Conservation (phyloP, 2,888 invertebrate species). For the Diachrysia chrysitis region DNA sequence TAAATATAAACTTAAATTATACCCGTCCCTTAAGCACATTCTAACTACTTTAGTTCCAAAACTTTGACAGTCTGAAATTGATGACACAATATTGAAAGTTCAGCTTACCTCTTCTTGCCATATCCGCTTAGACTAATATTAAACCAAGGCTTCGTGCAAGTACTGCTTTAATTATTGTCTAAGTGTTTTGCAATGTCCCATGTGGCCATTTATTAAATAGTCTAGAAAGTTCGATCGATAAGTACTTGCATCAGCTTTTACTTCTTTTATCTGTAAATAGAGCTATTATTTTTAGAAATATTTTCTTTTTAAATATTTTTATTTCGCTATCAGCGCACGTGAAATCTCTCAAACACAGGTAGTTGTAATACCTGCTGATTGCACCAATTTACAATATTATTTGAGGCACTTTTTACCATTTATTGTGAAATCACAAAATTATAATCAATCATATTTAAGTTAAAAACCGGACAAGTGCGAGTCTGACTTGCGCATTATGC, state of each 20-base stretch:
- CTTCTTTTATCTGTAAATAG: no score
- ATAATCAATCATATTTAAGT: no score
- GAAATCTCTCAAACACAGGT: no score
- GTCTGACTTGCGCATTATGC: no score
- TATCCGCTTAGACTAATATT: neutral
- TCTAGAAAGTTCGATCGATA: neutral
- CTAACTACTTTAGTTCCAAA: slow-evolving; percentile 5
- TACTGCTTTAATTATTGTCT: neutral
- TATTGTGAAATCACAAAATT: no score
- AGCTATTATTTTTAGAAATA: no score
- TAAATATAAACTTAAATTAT: slow-evolving; percentile 1
- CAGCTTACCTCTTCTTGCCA: slow-evolving; percentile 3
- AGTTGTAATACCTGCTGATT: no score
- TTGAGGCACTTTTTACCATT: no score
- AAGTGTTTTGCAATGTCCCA: neutral
- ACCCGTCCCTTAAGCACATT: neutral
- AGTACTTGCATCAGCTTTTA: neutral
- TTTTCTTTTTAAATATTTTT: no score
- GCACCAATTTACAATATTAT: no score
- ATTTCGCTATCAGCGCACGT: no score
- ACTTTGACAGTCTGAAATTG: neutral
- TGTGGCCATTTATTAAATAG: neutral
- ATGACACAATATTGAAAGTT: slow-evolving; percentile 14
- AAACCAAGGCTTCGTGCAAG: neutral
- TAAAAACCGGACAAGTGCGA: no score